Percentiles rank a stretch among this genome's conserved stretches.
These are phyloP conservation scores for Xyliphius kryptos DNA, from an alignment of 2,113 vertebrate genomes.

Conservation along the genomic window DNA sequence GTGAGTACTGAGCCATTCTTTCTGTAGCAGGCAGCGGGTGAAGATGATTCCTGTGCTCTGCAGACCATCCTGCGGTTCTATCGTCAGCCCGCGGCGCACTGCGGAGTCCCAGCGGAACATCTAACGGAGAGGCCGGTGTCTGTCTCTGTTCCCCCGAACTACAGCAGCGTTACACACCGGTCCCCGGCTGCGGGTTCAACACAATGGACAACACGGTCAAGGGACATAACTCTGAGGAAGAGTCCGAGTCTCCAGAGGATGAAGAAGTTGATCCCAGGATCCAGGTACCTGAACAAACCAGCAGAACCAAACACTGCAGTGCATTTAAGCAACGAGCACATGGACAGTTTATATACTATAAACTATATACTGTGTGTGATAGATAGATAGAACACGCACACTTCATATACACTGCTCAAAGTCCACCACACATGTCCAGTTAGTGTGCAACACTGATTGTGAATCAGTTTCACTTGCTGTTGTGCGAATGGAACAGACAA, in stretches of 20 bases:
- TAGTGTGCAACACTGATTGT: too few relatives aligned
- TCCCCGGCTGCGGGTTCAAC: neutral
- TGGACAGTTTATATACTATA: too few relatives aligned
- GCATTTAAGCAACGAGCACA: too few relatives aligned
- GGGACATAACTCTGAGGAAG: slow-evolving; percentile 16
- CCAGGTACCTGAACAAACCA: too few relatives aligned
- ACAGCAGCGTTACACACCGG: neutral
- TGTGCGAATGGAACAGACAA: too few relatives aligned
- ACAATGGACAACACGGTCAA: slow-evolving; percentile 55
- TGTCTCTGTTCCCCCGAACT: slow-evolving; percentile 31
- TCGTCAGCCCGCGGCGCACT: neutral
- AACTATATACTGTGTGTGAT: too few relatives aligned
- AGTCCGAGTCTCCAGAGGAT: slow-evolving; percentile 27
- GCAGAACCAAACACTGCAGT: too few relatives aligned
- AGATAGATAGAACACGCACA: too few relatives aligned
- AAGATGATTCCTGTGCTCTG: neutral
- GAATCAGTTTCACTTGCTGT: too few relatives aligned
- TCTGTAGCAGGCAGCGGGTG: neutral
- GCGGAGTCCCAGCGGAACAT: neutral
- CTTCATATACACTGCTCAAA: too few relatives aligned
- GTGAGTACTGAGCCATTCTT: neutral
- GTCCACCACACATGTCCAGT: too few relatives aligned
- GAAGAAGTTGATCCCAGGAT: slow-evolving; percentile 2
- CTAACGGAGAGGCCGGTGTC: neutral
- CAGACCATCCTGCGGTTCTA: neutral